phyloP scores from a whole-genome alignment of 1,140 invertebrate species.

The Brachionus calyciflorus region DNA sequence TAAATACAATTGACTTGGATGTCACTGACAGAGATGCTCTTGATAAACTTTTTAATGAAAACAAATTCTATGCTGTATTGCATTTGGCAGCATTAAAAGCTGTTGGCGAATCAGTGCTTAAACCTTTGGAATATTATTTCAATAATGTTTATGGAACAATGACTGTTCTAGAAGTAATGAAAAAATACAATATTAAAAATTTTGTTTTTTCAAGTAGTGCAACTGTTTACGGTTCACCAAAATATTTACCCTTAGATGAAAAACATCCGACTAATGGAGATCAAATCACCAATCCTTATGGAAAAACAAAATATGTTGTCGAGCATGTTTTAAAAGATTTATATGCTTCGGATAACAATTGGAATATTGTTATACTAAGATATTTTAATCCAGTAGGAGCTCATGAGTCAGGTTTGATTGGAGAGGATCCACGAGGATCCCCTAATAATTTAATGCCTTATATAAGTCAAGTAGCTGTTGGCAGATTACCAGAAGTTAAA shows the following conservation, averaged over 20 bases:
- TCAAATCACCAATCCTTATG: constrained; percentile 88
- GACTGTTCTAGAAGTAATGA: constrained; percentile 64
- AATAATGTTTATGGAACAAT: constrained; percentile 80
- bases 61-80: constrained; percentile 83
- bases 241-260: constrained; percentile 80
- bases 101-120: constrained; percentile 87
- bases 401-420: constrained; percentile 72
- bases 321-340: constrained; percentile 91
- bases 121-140: constrained; percentile 87
- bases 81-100: constrained; percentile 98
- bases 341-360: constrained; percentile 64
- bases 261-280: constrained; percentile 64
- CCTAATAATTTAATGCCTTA: constrained; percentile 35
- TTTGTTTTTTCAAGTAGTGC: constrained; percentile 93
- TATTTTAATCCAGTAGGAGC: constrained; percentile 99
- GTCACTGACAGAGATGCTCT: constrained; percentile 63
- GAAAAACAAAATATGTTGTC: constrained; percentile 92
- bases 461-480: constrained; percentile 73
- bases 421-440: background rate
- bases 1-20: background rate
- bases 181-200: constrained; percentile 70
- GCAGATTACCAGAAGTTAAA: constrained; percentile 71
- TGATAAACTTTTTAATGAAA: constrained; percentile 73
- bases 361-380: constrained; percentile 84
- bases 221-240: constrained; percentile 85